These are phyloP conservation scores for Mesorhabditis sp. DNA, from an alignment of 2,888 invertebrate genomes.

Conservation along the genomic window DNA sequence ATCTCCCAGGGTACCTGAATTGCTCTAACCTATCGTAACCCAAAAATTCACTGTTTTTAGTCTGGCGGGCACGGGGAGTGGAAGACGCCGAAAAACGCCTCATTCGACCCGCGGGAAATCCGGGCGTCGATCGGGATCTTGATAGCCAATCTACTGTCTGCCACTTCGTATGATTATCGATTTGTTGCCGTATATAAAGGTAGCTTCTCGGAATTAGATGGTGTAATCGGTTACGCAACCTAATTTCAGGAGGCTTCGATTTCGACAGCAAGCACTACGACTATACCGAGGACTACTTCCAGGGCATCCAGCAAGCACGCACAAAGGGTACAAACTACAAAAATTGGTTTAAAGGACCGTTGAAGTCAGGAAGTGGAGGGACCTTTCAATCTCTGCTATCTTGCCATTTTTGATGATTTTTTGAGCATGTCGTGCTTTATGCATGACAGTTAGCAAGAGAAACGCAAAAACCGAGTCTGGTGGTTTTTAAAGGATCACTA, in stretches of 20 bases:
- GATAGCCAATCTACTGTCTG: conserved; percentile 34
- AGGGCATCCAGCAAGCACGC: conserved; percentile 45
- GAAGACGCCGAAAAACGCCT: conserved; percentile 44
- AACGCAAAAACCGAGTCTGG: background rate
- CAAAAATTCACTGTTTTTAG: conserved; percentile 18
- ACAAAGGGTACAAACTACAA: conserved; percentile 34
- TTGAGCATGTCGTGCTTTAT: background rate
- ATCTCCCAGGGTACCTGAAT: too few relatives aligned
- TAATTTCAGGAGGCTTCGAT: conserved; percentile 21
- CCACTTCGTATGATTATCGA: conserved; percentile 54
- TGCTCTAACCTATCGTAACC: too few relatives aligned
- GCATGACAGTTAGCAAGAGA: background rate
- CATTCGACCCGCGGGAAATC: conserved; percentile 37
- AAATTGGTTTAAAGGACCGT: background rate
- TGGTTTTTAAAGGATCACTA: background rate
- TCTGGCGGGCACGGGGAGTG: conserved; percentile 43
- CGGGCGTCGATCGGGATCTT: conserved; percentile 33
- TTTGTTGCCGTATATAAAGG: conserved; percentile 49
- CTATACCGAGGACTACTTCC: conserved; percentile 47
- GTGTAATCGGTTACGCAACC: background rate
- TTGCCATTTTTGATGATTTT: background rate
- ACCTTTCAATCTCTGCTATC: background rate
- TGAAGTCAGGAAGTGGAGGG: background rate
- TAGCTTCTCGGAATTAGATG: background rate
- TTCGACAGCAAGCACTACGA: conserved; percentile 30